These are phyloP conservation scores for Pseudolycoriella hygida DNA, from an alignment of 2,888 invertebrate species.

Conservation along the genomic window DNA sequence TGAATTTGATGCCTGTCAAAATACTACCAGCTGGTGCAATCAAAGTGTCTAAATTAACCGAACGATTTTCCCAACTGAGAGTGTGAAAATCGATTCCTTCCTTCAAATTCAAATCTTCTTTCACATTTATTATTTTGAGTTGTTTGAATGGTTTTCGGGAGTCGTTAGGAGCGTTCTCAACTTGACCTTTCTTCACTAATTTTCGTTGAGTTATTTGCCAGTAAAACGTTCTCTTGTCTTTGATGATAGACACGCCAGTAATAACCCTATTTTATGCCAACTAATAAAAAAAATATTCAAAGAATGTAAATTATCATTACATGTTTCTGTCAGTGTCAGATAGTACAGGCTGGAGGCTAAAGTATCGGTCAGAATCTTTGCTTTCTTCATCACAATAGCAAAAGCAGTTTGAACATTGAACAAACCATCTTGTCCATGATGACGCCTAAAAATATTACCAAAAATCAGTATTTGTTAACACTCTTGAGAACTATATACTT, in stretches of 20 bases:
- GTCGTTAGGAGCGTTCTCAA: constrained; percentile 22
- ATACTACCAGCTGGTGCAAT: constrained; percentile 41
- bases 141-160: not conserved
- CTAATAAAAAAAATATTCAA: not conserved
- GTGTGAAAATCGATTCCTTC: constrained; percentile 49
- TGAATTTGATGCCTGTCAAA: constrained; percentile 43
- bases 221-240: constrained; percentile 52
- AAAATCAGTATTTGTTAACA: too few species aligned
- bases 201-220: constrained; percentile 52
- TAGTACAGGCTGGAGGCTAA: constrained; percentile 27
- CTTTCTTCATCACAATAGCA: constrained; percentile 35
- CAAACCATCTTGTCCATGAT: constrained; percentile 32
- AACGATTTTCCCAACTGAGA: constrained; percentile 47
- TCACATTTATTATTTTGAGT: constrained; percentile 13
- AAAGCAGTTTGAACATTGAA: constrained; percentile 37
- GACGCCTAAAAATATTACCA: not conserved
- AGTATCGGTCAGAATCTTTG: constrained; percentile 31
- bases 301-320: constrained; percentile 14
- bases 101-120: constrained; percentile 25
- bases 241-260: constrained; percentile 51
- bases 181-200: constrained; percentile 38
- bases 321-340: constrained; percentile 19
- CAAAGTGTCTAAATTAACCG: constrained; percentile 56
- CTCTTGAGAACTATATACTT: too few species aligned
- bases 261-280: constrained; percentile 36